A percentile compares a stretch with the other conserved stretches of the same genome.
phyloP scores from a whole-genome alignment of 2,888 invertebrate species.

The Euplagia quadripunctaria region DNA sequence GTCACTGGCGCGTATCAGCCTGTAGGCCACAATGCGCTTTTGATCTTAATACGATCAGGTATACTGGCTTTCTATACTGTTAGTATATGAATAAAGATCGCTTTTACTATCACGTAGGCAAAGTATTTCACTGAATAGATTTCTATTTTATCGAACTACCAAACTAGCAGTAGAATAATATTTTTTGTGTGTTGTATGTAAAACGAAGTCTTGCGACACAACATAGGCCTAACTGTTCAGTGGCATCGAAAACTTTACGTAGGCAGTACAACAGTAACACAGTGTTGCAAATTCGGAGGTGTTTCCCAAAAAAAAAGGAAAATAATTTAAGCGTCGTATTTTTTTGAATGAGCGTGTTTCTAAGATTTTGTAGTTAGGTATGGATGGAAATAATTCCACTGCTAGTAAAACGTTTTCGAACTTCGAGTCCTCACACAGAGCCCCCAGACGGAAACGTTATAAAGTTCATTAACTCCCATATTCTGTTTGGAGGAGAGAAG shows the following conservation, averaged over 20 bases:
- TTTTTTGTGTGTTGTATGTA: too few relatives aligned
- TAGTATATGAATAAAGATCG: conserved; percentile 5
- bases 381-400: neutral
- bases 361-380: neutral
- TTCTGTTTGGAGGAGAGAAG: neutral
- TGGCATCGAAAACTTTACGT: too few relatives aligned
- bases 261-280: too few relatives aligned
- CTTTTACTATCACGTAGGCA: neutral
- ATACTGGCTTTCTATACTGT: conserved; percentile 26
- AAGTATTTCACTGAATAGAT: neutral
- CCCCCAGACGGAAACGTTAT: neutral
- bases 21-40: conserved; percentile 39
- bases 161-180: neutral
- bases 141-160: neutral
- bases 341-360: neutral
- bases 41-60: conserved; percentile 36
- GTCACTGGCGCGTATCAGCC: conserved; percentile 52
- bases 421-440: neutral
- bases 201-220: too few relatives aligned
- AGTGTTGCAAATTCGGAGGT: too few relatives aligned
- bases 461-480: neutral
- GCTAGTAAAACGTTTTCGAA: neutral
- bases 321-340: neutral
- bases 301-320: too few relatives aligned
- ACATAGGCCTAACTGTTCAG: too few relatives aligned